phyloP scores from a whole-genome alignment of 2,888 invertebrate genomes.

The Hartigia nigra region DNA sequence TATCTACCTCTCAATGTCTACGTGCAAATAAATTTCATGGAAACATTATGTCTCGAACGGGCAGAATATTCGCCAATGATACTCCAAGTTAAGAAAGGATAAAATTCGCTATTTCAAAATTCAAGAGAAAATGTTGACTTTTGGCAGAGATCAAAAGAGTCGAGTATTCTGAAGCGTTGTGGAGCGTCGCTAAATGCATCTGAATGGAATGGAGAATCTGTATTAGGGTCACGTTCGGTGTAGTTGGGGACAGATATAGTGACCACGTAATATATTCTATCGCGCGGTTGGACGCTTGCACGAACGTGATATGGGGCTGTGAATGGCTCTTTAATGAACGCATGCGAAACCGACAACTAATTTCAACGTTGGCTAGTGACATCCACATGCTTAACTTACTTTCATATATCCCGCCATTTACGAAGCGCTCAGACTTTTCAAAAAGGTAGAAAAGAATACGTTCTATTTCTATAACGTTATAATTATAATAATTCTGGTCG shows the following conservation, averaged over 20 bases:
- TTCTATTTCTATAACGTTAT: no score
- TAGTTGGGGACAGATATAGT: slow-evolving; percentile 23
- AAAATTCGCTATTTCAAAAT: background rate
- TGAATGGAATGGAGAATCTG: background rate
- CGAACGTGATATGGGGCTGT: slow-evolving; percentile 39
- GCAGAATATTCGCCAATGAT: background rate
- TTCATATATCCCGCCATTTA: background rate
- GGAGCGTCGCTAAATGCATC: background rate
- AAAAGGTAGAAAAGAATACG: no score
- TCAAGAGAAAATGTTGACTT: background rate
- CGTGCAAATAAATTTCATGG: background rate
- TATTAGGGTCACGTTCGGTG: slow-evolving; percentile 6
- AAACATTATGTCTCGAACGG: background rate
- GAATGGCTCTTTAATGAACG: slow-evolving; percentile 50
- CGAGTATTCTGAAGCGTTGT: background rate
- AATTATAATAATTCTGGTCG: no score
- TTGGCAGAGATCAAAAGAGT: background rate
- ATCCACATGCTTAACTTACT: background rate
- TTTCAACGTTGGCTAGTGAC: slow-evolving; percentile 7
- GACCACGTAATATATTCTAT: slow-evolving; percentile 43
- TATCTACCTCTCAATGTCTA: no score
- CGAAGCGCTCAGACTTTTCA: background rate
- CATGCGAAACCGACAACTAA: slow-evolving; percentile 20
- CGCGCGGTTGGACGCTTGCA: slow-evolving; percentile 33
- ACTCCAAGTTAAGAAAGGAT: background rate